Conservation (phyloP, 2,797 vertebrate genomes). For the Remorina albescens region DNA sequence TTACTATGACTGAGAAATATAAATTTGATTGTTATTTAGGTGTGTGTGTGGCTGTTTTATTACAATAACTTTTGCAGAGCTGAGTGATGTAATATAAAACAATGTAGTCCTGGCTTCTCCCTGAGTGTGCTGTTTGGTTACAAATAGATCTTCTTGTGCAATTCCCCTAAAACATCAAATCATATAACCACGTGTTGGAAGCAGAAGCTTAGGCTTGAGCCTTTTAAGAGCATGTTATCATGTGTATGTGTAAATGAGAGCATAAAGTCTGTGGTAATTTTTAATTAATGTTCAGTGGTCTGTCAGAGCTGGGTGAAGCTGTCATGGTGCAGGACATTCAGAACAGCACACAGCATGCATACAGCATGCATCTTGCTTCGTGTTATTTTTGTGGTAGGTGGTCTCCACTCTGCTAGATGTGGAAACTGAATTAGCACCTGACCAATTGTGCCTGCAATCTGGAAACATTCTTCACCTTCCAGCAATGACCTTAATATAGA, state of each 20-base stretch:
- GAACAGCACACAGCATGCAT: slow-evolving; percentile 35
- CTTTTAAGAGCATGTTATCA: neutral
- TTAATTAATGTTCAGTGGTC: neutral
- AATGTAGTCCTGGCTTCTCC: slow-evolving; percentile 6
- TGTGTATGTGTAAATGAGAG: slow-evolving; percentile 5
- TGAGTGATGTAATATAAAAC: slow-evolving; percentile 22
- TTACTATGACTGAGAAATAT: slow-evolving; percentile 3
- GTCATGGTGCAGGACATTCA: slow-evolving; percentile 50
- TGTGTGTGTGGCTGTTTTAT: slow-evolving; percentile 7
- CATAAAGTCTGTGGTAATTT: slow-evolving; percentile 9
- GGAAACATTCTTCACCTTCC: slow-evolving; percentile 90
- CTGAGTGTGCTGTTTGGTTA: slow-evolving; percentile 12
- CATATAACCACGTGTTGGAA: slow-evolving; percentile 13
- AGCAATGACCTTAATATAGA: slow-evolving; percentile 85
- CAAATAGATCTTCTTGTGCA: slow-evolving; percentile 43
- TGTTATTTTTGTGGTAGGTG: slow-evolving; percentile 82
- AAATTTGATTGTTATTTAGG: slow-evolving; percentile 1
- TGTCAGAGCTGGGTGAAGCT: slow-evolving; percentile 59
- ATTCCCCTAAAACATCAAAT: slow-evolving; percentile 50
- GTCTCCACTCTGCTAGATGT: slow-evolving; percentile 81
- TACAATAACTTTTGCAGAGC: slow-evolving; percentile 9
- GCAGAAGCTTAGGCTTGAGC: slow-evolving; percentile 1
- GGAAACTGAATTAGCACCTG: slow-evolving; percentile 85
- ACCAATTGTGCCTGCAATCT: slow-evolving; percentile 85
- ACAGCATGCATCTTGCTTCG: slow-evolving; percentile 58